Evolutionary conservation across 2,113 vertebrate species (phyloP).

Genomic region (Dipodomys spectabilis): DNA sequence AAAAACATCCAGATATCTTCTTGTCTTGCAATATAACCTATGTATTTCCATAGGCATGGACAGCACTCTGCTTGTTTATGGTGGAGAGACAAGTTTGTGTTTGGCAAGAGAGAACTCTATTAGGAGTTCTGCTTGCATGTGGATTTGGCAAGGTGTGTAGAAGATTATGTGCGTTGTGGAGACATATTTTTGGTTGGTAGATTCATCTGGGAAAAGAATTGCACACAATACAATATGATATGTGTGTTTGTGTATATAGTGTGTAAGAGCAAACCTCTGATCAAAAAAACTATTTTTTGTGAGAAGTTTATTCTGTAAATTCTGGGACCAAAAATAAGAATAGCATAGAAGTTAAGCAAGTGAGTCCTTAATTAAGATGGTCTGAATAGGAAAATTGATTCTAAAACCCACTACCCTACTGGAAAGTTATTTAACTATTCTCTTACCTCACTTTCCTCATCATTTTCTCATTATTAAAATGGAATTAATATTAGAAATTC

Average conservation of each 20-base stretch:
- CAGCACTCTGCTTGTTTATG: neutral
- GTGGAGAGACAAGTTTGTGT: neutral
- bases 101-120: neutral
- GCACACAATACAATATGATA: neutral
- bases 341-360: neutral
- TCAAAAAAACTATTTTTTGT: neutral
- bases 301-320: neutral
- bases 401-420: neutral
- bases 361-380: neutral
- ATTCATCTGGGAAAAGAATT: neutral
- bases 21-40: conserved; percentile 12
- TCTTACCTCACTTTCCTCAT: neutral
- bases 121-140: neutral
- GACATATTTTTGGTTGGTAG: neutral
- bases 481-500: neutral
- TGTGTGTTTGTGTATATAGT: neutral
- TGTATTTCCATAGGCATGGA: neutral
- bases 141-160: neutral
- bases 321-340: neutral
- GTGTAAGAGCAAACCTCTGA: neutral
- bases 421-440: conserved; percentile 18
- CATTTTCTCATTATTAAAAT: neutral
- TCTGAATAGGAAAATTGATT: neutral
- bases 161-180: neutral
- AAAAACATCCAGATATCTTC: neutral